Evolutionary conservation across 2,888 invertebrate genomes (phyloP).

Genomic region (Aphodius sticticus): DNA sequence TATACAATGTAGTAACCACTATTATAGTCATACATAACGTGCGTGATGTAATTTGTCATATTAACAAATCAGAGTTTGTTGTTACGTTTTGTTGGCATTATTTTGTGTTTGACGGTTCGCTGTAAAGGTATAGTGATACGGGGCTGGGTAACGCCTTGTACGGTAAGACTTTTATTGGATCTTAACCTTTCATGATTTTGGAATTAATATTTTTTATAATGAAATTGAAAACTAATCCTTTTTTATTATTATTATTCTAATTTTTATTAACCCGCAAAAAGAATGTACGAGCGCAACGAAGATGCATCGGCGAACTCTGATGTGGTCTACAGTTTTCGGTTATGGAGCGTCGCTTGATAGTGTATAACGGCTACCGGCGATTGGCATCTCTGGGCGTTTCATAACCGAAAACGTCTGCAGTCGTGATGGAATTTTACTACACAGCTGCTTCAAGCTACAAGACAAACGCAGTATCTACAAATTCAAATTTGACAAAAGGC

Average conservation of each 20-base stretch:
- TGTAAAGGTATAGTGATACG: background rate
- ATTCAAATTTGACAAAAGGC: background rate
- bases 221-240: background rate
- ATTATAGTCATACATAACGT: no score
- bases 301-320: background rate
- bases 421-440: background rate
- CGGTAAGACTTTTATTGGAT: background rate
- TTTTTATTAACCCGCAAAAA: constrained; percentile 4
- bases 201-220: background rate
- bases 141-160: background rate
- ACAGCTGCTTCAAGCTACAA: background rate
- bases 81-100: background rate
- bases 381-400: background rate
- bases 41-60: no score
- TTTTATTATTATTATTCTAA: background rate
- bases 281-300: background rate
- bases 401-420: constrained; percentile 4
- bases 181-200: background rate
- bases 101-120: background rate
- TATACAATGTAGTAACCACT: no score
- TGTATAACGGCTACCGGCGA: background rate
- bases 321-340: background rate
- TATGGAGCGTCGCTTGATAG: background rate
- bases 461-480: background rate
- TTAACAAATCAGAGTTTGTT: background rate